Evolutionary conservation across 2,797 vertebrate species (phyloP).

Genomic region (Pyrocephalus nanus): DNA sequence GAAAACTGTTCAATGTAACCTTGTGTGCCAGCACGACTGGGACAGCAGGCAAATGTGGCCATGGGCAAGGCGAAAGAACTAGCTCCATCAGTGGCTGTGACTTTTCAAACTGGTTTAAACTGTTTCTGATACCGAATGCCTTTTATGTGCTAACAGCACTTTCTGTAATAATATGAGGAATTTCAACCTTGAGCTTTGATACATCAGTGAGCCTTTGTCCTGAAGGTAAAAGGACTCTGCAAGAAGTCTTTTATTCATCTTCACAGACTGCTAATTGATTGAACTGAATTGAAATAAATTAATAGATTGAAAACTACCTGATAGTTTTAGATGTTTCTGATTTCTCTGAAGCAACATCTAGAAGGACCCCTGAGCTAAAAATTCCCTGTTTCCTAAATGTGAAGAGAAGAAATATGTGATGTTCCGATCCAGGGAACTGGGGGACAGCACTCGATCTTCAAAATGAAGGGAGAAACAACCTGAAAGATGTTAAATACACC

Average conservation of each 20-base stretch:
- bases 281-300: not conserved
- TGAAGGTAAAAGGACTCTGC: not conserved
- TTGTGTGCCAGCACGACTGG: not conserved
- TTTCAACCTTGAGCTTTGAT: not conserved
- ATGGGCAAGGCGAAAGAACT: not conserved
- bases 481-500: not conserved
- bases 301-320: not conserved
- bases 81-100: not conserved
- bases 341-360: not conserved
- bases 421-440: not conserved
- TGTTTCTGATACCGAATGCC: not conserved
- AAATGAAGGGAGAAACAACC: not conserved
- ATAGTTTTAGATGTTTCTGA: not conserved
- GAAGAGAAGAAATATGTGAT: not conserved
- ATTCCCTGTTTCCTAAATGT: not conserved
- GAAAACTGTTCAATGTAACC: not conserved
- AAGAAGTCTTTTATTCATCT: not conserved
- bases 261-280: not conserved
- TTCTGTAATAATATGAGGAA: not conserved
- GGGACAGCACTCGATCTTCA: not conserved
- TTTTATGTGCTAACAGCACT: not conserved
- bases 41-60: not conserved
- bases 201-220: not conserved
- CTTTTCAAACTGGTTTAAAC: not conserved
- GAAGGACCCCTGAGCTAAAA: not conserved